Base-by-base conservation (phyloP, 2,113 vertebrate genomes). In the Aspidoscelis tigris region DNA sequence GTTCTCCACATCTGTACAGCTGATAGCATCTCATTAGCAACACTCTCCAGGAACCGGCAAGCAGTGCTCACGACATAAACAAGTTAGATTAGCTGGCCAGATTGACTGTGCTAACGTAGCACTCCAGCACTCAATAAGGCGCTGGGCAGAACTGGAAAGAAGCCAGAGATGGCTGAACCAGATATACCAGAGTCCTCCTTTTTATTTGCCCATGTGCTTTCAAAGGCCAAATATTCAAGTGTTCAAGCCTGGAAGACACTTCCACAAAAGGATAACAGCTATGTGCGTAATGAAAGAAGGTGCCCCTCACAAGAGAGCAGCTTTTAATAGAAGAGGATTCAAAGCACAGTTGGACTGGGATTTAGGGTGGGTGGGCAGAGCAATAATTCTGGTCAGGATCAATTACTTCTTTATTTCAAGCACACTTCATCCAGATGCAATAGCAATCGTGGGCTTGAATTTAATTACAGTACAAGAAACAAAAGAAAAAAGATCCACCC, bases 11-110 rank as follows among this genome's bases (percentile, higher is more conserved):
- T 80, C n/a, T 65, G 77, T 83, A 39, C 44, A 68, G 44, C 58
- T 77, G 82, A 76, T 71, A 88, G 72, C 76, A 6, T 69, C 88
- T 85, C 0, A 0, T 74, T 84, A 84, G 66, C 74, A 80, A 22
- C 2, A 47, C 74, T 44, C 33, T 43, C 39, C 41, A 66, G 24
- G 80, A 91, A 76, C 74, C 77, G 85, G 84, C 53, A 10, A 43
- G 14, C 72, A 47, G 78, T 70, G 43, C 68, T 77, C 50, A 68
- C 81, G 83, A 81, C 20, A 76, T 70, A 76, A 76, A 76, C 47
- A 70, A 81, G 65, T 64, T 65, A 33, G 65, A 89, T 80, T 86
- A 87, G 79, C 69, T 14, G 43, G 39, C 44, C 64, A 21, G 86
- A 90, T 7, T n/a, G 68, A 72, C 72, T 47, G 2, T 11, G 9